phyloP scores from a whole-genome alignment of 2,888 invertebrate genomes.

The Agrenia bidenticulata region DNA sequence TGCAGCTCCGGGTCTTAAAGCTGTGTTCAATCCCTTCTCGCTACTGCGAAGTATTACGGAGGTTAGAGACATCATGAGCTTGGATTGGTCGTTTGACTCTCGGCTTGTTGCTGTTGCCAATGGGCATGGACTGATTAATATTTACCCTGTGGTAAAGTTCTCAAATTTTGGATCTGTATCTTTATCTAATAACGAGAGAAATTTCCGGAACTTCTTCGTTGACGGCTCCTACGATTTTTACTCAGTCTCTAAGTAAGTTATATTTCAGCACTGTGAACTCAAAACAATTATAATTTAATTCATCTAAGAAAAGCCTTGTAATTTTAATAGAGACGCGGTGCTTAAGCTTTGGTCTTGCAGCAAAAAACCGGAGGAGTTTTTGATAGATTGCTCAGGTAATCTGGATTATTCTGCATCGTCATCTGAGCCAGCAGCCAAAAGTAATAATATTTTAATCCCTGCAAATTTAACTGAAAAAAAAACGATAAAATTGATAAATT shows the following conservation, averaged over 20 bases:
- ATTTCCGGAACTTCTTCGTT: constrained; percentile 82
- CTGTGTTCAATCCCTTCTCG: constrained; percentile 85
- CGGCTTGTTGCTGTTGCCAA: constrained; percentile 84
- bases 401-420: no score
- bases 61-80: constrained; percentile 71
- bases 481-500: no score
- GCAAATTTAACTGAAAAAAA: no score
- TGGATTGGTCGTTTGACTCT: constrained; percentile 93
- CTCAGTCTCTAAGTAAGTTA: constrained; percentile 65
- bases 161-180: constrained; percentile 74
- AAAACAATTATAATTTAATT: no score
- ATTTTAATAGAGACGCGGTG: constrained; percentile 68
- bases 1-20: constrained; percentile 74
- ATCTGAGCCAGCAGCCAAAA: no score
- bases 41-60: constrained; percentile 72
- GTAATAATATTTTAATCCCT: no score
- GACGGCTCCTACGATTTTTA: constrained; percentile 82
- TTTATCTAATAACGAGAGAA: constrained; percentile 78
- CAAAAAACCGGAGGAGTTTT: constrained; percentile 1
- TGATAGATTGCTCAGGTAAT: neutral
- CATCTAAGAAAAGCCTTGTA: no score
- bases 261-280: no score
- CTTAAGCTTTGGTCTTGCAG: neutral
- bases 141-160: constrained; percentile 75
- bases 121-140: constrained; percentile 79